Base-by-base conservation (phyloP, 1,140 invertebrate species). In the Triops cancriformis region DNA sequence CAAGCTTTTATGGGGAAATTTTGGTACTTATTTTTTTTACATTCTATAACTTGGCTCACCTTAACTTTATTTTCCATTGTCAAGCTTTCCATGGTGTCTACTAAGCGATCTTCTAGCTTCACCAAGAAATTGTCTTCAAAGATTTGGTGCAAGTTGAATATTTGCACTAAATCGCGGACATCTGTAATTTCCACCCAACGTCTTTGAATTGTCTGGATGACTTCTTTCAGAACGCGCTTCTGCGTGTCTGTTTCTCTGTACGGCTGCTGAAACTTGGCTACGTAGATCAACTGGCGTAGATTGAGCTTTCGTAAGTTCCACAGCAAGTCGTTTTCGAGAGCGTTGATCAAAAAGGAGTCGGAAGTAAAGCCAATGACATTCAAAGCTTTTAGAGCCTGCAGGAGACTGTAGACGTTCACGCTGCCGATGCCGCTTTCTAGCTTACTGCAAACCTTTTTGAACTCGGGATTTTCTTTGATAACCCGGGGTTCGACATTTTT, bases 271-370 rank as follows among this genome's bases (percentile, higher is more conserved):
- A 80, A 77, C 9, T n/a, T 23, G 14, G 79, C 42, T 18, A 80
- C 72, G 26, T 23, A 31, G 26, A 80, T 26, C n/a, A 79, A 72
- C 26, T 80, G 64, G 18, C 73, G 26, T 28, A 79, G 28, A n/a
- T n/a, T 80, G 31, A 80, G 37, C 31, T 78, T 79, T 42, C 80
- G 26, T 37, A 80, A 23, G 26, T 75, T 77, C 80, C 80, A 80
- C 7, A 80, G 64, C 72, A 80, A 42, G 72, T 80, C 78, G 42
- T 76, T 80, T 43, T 80, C 72, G 11, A 80, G 26, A 27, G 78
- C 37, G 37, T 77, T 72, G 26, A 80, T 43, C 27, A 78, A 23
- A 78, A 72, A 73, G 6, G 51, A 73, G 26, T 74, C 64, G 3
- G 75, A 26, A 11, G 73, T 77, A 26, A 80, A 41, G 18, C 76